phyloP scores from a whole-genome alignment of 2,113 vertebrate genomes.

The Caranx melampygus region DNA sequence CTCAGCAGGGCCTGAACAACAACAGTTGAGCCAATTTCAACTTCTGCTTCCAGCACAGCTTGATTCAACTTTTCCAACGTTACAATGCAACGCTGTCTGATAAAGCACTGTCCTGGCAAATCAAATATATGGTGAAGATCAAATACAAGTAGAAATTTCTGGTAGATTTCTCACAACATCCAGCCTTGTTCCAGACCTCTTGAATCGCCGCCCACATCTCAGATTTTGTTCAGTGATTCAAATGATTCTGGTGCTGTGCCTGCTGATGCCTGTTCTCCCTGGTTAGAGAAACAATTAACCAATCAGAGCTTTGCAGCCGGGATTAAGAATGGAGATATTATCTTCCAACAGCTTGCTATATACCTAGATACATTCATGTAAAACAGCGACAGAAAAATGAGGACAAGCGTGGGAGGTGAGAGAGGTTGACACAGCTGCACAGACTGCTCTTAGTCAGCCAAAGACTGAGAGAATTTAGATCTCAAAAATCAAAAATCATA shows the following conservation, averaged over 20 bases:
- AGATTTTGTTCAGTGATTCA: not conserved
- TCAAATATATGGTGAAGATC: not conserved
- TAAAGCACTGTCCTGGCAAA: not conserved
- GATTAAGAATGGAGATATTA: not conserved
- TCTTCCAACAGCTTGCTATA: not conserved
- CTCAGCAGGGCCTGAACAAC: not conserved
- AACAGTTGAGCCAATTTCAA: not conserved
- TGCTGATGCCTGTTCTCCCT: not conserved
- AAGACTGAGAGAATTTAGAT: too few relatives aligned
- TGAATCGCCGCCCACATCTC: not conserved
- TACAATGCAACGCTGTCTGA: not conserved
- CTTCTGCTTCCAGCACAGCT: not conserved
- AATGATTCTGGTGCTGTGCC: not conserved
- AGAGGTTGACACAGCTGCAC: not conserved
- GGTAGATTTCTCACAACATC: not conserved
- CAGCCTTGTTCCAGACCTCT: not conserved
- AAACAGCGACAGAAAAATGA: not conserved
- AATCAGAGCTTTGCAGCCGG: not conserved
- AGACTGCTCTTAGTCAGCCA: not conserved
- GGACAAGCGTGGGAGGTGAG: not conserved
- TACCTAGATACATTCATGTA: not conserved
- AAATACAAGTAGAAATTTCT: not conserved
- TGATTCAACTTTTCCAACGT: not conserved
- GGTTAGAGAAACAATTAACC: not conserved
- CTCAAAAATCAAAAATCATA: too few relatives aligned